Evolutionary conservation across 2,797 vertebrate species (phyloP).

Genomic region (Amphiprion clarkii): DNA sequence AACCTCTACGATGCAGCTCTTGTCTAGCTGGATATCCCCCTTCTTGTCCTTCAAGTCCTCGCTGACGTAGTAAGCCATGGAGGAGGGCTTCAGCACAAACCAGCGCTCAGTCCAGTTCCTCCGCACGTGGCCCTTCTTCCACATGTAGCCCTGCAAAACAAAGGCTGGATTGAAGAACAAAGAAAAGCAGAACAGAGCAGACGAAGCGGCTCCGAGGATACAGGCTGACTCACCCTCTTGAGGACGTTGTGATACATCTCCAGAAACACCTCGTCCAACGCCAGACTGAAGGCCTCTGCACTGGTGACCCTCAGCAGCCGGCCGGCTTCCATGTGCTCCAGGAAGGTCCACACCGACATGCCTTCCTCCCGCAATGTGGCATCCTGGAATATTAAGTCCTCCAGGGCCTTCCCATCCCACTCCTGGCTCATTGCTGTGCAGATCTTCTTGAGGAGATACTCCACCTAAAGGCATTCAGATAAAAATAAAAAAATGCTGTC

Average conservation of each 20-base stretch:
- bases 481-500: neutral
- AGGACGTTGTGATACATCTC: conserved; percentile 89
- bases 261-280: conserved; percentile 85
- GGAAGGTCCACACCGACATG: conserved; percentile 84
- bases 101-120: conserved; percentile 90
- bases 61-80: conserved; percentile 81
- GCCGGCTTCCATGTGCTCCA: conserved; percentile 80
- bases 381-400: conserved; percentile 78
- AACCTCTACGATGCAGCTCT: conserved; percentile 84
- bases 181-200: neutral
- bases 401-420: conserved; percentile 83
- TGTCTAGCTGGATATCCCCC: conserved; percentile 85
- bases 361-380: conserved; percentile 71
- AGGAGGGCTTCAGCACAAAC: conserved; percentile 85
- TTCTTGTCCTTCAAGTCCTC: conserved; percentile 87
- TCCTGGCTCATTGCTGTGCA: conserved; percentile 83
- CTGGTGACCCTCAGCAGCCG: conserved; percentile 78
- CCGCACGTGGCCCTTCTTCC: conserved; percentile 87
- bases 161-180: neutral
- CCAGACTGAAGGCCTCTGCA: conserved; percentile 83
- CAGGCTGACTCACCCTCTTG: conserved; percentile 80
- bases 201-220: neutral
- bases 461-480: conserved; percentile 74
- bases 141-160: conserved; percentile 85
- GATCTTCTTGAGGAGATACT: conserved; percentile 88